Conservation (phyloP, 2,888 invertebrate species). For the Dendrolimus houi region DNA sequence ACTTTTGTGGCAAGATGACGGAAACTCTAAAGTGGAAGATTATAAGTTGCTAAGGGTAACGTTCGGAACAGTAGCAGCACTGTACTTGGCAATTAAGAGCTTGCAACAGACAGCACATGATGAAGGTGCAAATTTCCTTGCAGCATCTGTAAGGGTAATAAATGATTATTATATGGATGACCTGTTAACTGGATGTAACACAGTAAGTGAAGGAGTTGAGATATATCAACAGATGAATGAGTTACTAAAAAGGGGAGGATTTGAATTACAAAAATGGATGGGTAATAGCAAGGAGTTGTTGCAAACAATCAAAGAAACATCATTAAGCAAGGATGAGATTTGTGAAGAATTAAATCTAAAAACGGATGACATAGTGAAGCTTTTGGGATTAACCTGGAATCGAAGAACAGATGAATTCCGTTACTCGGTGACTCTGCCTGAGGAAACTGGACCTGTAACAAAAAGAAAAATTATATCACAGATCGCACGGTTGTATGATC, state of each 20-base stretch:
- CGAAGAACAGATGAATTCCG: background rate
- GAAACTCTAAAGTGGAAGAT: too few relatives aligned
- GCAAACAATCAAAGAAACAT: background rate
- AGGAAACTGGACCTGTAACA: background rate
- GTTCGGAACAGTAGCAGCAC: background rate
- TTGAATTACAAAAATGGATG: background rate
- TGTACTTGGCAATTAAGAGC: background rate
- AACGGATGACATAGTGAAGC: background rate
- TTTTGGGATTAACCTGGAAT: background rate
- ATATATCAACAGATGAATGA: background rate
- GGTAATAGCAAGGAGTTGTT: background rate
- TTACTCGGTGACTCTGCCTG: background rate
- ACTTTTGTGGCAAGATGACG: too few relatives aligned
- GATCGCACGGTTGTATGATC: background rate
- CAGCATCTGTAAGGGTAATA: background rate
- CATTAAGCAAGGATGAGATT: background rate
- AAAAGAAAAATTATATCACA: background rate
- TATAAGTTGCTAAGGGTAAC: too few relatives aligned
- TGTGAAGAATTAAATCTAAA: background rate
- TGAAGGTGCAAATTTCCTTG: background rate
- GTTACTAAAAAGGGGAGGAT: background rate
- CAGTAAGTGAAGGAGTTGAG: background rate
- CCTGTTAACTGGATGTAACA: background rate
- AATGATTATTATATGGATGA: background rate
- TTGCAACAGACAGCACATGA: background rate